Base-by-base conservation (phyloP, 2,888 invertebrate species). In the Tiphia femorata region DNA sequence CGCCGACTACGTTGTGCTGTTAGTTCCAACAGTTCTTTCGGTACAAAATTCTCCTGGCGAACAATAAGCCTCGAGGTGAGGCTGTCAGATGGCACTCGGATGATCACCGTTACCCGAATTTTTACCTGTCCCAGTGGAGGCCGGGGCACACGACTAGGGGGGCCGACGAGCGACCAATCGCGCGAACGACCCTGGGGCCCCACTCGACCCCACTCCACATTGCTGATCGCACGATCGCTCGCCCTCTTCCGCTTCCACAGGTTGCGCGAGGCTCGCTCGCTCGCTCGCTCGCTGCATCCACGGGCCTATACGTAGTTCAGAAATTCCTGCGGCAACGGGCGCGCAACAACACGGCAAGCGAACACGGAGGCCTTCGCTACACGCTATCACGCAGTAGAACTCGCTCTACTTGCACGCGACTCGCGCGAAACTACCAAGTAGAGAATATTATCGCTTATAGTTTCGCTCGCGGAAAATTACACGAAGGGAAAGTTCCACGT, bases 61-160 rank as follows among this genome's bases (percentile, higher is more conserved):
- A n/a, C n/a, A n/a, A n/a, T n/a, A n/a, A n/a, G n/a, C n/a, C n/a
- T n/a, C n/a, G n/a, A n/a, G n/a, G n/a, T n/a, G n/a, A n/a, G n/a
- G n/a, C n/a, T n/a, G 57, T 64, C 57, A 73, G 74, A 68, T 72
- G 74, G 74, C 73, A 64, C 41, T 30, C 44, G 48, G n/a, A 46
- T 61, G 48, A 40, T 62, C 67, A 75, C 75, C 75, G 72, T 69
- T 71, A 55, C 64, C 61, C 54, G 60, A 55, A 59, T 52, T 64
- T 64, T 57, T 64, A 65, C 64, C 67, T 62, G 62, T 49, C 19
- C 41, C 35, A 20, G 49, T n/a, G n/a, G n/a, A n/a, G n/a, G n/a
- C n/a, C n/a, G n/a, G n/a, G n/a, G n/a, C n/a, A n/a, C n/a, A n/a
- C n/a, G n/a, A n/a, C n/a, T n/a, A n/a, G n/a, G n/a, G n/a, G n/a